Percentiles rank a stretch among this genome's conserved stretches.
These are phyloP conservation scores for Anguilla anguilla DNA, from an alignment of 2,797 vertebrate genomes.

Conservation along the genomic window DNA sequence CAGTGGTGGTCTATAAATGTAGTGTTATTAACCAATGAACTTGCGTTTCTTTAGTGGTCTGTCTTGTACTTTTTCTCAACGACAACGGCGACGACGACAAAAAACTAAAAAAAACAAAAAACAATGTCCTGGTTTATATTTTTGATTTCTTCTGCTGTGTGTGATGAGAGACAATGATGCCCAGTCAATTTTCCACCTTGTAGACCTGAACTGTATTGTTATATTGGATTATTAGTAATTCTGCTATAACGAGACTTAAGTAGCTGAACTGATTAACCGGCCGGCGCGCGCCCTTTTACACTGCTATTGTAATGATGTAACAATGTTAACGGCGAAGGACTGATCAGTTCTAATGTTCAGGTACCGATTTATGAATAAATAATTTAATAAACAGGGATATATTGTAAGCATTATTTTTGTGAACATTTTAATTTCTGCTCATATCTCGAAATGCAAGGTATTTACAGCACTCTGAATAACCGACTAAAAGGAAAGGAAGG, in stretches of 20 bases:
- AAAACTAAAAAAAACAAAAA: background rate
- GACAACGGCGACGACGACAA: conserved; percentile 31
- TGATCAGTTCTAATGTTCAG: conserved; percentile 41
- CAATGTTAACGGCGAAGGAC: conserved; percentile 41
- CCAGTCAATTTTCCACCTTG: conserved; percentile 41
- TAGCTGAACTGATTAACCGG: conserved; percentile 37
- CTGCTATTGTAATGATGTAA: conserved; percentile 57
- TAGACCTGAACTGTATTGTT: conserved; percentile 42
- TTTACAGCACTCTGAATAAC: conserved; percentile 68
- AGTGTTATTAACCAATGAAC: conserved; percentile 76
- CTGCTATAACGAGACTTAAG: conserved; percentile 36
- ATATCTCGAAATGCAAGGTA: conserved; percentile 64
- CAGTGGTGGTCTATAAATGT: conserved; percentile 87
- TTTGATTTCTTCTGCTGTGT: conserved; percentile 78
- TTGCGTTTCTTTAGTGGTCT: conserved; percentile 73
- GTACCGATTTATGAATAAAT: conserved; percentile 54
- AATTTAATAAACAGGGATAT: conserved; percentile 60
- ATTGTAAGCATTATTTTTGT: conserved; percentile 52
- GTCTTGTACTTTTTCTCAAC: conserved; percentile 64
- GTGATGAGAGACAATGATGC: conserved; percentile 58
- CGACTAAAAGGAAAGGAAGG: conserved; percentile 70
- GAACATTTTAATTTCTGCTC: conserved; percentile 56
- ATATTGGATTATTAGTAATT: conserved; percentile 45
- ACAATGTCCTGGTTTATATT: conserved; percentile 68
- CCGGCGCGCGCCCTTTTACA: conserved; percentile 37